A percentile compares a stretch with the other conserved stretches of the same genome.
Evolutionary conservation across 2,888 invertebrate species (phyloP).

Genomic region (Amaurobius ferox): DNA sequence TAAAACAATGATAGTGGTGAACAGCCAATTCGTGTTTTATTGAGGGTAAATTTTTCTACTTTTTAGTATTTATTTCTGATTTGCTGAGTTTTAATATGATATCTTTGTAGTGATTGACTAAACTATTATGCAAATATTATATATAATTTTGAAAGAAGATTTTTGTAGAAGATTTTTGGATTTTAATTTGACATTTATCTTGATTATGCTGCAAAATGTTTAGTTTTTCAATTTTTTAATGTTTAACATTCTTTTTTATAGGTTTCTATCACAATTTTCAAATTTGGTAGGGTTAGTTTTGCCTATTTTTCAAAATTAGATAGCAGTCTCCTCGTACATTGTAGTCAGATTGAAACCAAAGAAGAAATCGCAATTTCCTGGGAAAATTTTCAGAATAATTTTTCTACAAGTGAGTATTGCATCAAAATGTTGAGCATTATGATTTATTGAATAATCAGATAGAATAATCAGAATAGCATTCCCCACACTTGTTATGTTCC

Average conservation of each 20-base stretch:
- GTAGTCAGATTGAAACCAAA: conserved; percentile 59
- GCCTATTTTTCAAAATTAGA: conserved; percentile 41
- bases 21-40: no score
- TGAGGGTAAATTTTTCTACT: neutral
- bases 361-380: conserved; percentile 71
- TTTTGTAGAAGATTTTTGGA: no score
- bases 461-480: no score
- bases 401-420: conserved; percentile 65
- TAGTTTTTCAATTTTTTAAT: neutral
- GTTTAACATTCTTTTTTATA: neutral
- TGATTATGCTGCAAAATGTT: neutral
- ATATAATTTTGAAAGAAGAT: no score
- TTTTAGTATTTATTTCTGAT: neutral
- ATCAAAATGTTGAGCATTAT: no score
- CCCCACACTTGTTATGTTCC: no score
- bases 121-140: no score
- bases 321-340: conserved; percentile 47
- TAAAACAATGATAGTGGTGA: no score
- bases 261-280: conserved; percentile 62
- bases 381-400: conserved; percentile 72
- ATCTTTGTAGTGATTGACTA: no score
- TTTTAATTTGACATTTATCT: neutral
- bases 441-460: no score
- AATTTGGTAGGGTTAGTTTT: conserved; percentile 59
- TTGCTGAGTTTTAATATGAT: no score